Percentiles rank a stretch among this genome's conserved stretches.
phyloP scores from a whole-genome alignment of 2,888 invertebrate genomes.

The Idaea aversata region DNA sequence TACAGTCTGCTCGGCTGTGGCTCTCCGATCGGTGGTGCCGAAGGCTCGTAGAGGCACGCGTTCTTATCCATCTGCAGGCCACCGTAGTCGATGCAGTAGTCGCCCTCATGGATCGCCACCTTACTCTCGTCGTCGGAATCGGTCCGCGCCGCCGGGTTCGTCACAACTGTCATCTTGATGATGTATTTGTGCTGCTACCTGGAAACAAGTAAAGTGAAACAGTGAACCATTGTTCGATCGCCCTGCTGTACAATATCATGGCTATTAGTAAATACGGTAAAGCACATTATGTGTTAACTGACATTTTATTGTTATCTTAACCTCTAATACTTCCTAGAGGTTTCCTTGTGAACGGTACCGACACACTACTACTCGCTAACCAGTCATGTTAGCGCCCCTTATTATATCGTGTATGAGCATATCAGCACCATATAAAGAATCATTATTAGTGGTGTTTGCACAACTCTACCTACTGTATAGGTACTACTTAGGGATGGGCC shows the following conservation, averaged over 20 bases:
- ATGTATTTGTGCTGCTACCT: slow-evolving; percentile 40
- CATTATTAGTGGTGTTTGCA: slow-evolving; percentile 65
- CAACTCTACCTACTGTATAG: neutral
- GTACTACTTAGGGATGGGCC: no score
- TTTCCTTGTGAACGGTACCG: slow-evolving; percentile 35
- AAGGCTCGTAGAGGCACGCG: slow-evolving; percentile 64
- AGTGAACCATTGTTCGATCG: neutral
- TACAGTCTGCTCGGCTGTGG: slow-evolving; percentile 59
- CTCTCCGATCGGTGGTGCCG: slow-evolving; percentile 56
- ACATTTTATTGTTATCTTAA: slow-evolving; percentile 9
- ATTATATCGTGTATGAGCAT: slow-evolving; percentile 58
- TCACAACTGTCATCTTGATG: slow-evolving; percentile 70
- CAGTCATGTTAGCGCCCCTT: slow-evolving; percentile 54
- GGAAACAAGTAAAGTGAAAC: slow-evolving; percentile 37
- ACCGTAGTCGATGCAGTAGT: slow-evolving; percentile 30
- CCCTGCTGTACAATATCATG: neutral
- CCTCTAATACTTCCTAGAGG: slow-evolving; percentile 29
- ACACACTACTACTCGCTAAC: slow-evolving; percentile 43
- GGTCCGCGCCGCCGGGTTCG: slow-evolving; percentile 65
- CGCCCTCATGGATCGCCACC: slow-evolving; percentile 33
- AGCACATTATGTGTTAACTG: slow-evolving; percentile 1
- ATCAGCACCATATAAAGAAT: slow-evolving; percentile 69
- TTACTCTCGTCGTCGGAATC: slow-evolving; percentile 57
- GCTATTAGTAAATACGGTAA: neutral
- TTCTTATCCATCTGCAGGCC: slow-evolving; percentile 47